These are phyloP conservation scores for Xestia c-nigrum DNA, from an alignment of 2,888 invertebrate genomes.

Conservation along the genomic window DNA sequence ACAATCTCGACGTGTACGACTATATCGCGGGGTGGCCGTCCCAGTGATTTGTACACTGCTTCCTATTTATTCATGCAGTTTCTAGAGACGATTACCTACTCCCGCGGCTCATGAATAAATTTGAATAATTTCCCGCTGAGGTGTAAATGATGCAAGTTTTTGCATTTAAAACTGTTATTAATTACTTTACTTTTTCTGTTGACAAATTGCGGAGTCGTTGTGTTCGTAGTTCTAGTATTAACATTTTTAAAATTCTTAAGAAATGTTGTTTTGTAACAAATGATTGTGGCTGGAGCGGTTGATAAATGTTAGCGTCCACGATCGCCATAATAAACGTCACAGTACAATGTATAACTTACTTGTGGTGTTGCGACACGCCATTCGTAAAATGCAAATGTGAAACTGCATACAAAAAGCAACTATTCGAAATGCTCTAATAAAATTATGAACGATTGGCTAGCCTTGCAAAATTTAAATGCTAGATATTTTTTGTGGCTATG, in stretches of 20 bases:
- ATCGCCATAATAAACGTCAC: constrained; percentile 57
- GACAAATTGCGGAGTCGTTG: constrained; percentile 75
- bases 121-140: constrained; percentile 87
- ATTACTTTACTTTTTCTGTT: constrained; percentile 81
- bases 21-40: constrained; percentile 72
- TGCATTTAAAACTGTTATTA: constrained; percentile 87
- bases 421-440: constrained; percentile 58
- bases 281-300: constrained; percentile 45
- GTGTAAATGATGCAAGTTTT: constrained; percentile 89
- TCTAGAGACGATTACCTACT: constrained; percentile 87
- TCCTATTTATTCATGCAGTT: constrained; percentile 89
- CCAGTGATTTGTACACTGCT: constrained; percentile 85
- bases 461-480: constrained; percentile 35
- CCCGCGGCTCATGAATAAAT: constrained; percentile 87
- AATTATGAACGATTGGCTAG: constrained; percentile 59
- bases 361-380: constrained; percentile 51
- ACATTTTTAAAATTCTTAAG: constrained; percentile 53
- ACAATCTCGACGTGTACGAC: constrained; percentile 67
- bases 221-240: constrained; percentile 59
- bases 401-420: constrained; percentile 56
- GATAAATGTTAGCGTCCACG: constrained; percentile 54
- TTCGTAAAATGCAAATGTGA: constrained; percentile 63
- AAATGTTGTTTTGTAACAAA: constrained; percentile 58
- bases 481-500: constrained; percentile 17
- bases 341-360: constrained; percentile 57